Base-by-base conservation (phyloP, 2,113 vertebrate genomes). In the Piliocolobus tephrosceles region DNA sequence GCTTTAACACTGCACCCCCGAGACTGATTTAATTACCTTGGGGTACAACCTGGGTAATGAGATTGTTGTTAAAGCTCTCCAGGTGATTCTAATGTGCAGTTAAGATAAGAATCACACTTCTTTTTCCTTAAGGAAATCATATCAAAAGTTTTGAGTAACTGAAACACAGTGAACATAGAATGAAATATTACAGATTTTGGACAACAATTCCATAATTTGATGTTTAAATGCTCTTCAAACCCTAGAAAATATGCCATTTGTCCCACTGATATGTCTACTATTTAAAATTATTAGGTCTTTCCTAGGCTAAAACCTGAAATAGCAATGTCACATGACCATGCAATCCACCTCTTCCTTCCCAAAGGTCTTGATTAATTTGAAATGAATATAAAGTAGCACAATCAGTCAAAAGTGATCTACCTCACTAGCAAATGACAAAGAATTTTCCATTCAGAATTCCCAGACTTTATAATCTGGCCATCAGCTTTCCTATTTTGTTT, bases 21-120 rank as follows among this genome's bases (percentile, higher is more conserved):
- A 96, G 88, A 96, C 4, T 55, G 68, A 95, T 78, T 96, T 92
- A 95, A 95, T 94, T 96, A 92, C 45, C 70, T 47, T 79, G 5
- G 40, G 50, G 50, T 97, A 91, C 27, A 96, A 88, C 40, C 25
- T 88, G 52, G n/a, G 79, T 83, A 96, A 97, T 93, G 27, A 16
- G 55, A 86, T 73, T 14, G 61, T 89, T 82, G 87, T 55, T 16
- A 96, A 96, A 94, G 40, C 83, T 94, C 96, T 70, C 96, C 20
- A 83, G 91, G 55, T 91, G 47, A 94, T 75, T 91, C 55, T 64
- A 93, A 91, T 22, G 6, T 82, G 81, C 58, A 91, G 72, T 18
- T 90, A 81, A 78, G 18, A 52, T 50, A 87, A 85, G 64, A 96
- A 91, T 68, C 75, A 50, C 45, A 25, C 20, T 16, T 30, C 43